These are phyloP conservation scores for Trichogramma dendrolimi DNA, from an alignment of 2,888 invertebrate genomes.

Conservation along the genomic window DNA sequence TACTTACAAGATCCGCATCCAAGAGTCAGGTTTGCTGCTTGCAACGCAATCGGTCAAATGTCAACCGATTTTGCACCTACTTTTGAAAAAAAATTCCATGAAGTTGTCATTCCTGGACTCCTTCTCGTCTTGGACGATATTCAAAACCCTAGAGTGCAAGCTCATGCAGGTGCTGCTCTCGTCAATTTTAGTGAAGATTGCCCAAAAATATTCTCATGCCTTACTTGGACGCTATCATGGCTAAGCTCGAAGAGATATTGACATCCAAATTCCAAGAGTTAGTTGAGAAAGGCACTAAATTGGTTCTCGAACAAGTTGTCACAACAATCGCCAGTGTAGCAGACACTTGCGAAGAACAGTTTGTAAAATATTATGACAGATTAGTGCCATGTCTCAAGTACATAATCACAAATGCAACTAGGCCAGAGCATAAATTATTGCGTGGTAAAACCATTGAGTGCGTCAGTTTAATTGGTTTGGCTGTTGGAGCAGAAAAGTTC, in stretches of 20 bases:
- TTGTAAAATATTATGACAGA: conserved; percentile 89
- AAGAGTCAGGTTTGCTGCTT: conserved; percentile 92
- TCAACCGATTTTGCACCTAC: conserved; percentile 95
- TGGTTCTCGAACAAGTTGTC: conserved; percentile 97
- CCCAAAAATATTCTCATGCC: conserved; percentile 87
- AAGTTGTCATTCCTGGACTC: conserved; percentile 87
- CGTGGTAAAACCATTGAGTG: conserved; percentile 99
- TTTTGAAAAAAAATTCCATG: conserved; percentile 97
- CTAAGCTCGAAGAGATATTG: conserved; percentile 82
- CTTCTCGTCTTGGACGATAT: conserved; percentile 85
- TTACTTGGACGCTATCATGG: conserved; percentile 88
- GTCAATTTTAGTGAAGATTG: conserved; percentile 99
- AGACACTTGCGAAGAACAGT: conserved; percentile 95
- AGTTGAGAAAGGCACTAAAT: conserved; percentile 88
- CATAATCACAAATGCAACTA: conserved; percentile 90
- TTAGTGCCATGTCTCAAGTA: conserved; percentile 90
- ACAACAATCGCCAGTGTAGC: conserved; percentile 98
- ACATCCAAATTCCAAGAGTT: conserved; percentile 92
- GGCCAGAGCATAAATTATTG: conserved; percentile 81
- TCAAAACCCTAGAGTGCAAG: conserved; percentile 84
- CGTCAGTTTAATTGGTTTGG: conserved; percentile 92
- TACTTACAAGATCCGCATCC: conserved; percentile 86
- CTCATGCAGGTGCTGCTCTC: conserved; percentile 85
- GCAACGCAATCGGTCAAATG: conserved; percentile 98
- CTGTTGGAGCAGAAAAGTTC: conserved; percentile 81